Conservation (phyloP, 1,140 invertebrate genomes). For the Aradophagus sp. region DNA sequence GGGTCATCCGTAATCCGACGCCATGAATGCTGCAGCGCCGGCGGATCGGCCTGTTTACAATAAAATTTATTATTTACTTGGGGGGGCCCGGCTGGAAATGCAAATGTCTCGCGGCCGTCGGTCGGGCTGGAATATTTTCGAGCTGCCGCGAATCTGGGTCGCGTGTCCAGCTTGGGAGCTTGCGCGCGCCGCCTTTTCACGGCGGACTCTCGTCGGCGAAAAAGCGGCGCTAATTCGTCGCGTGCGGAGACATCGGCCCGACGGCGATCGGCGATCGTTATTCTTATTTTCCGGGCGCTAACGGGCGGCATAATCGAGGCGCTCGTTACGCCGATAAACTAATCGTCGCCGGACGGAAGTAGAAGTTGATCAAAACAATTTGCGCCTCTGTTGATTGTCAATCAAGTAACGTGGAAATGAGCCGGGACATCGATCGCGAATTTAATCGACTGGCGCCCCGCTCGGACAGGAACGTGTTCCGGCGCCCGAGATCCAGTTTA, state of each 20-base stretch:
- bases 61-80: slow-evolving; percentile 30
- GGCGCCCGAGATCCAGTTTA: slow-evolving; percentile 46
- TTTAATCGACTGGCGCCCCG: slow-evolving; percentile 48
- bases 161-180: slow-evolving; percentile 4
- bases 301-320: slow-evolving; percentile 52
- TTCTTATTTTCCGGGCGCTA: slow-evolving; percentile 55
- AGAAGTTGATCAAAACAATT: slow-evolving; percentile 73
- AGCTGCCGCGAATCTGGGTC: slow-evolving; percentile 22
- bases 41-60: slow-evolving; percentile 21
- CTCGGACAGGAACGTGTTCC: slow-evolving; percentile 47
- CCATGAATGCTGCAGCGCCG: slow-evolving; percentile 6
- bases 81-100: background rate
- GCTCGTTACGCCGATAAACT: slow-evolving; percentile 47
- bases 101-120: slow-evolving; percentile 11
- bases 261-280: slow-evolving; percentile 40
- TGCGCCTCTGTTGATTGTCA: slow-evolving; percentile 69
- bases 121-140: slow-evolving; percentile 8
- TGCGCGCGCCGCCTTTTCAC: background rate
- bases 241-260: slow-evolving; percentile 23
- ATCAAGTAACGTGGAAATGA: slow-evolving; percentile 68
- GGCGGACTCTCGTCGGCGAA: background rate
- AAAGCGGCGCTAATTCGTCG: slow-evolving; percentile 3
- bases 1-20: slow-evolving; percentile 37
- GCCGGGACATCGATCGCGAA: slow-evolving; percentile 56
- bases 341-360: slow-evolving; percentile 61